Percentiles rank a stretch among this genome's conserved stretches.
phyloP scores from a whole-genome alignment of 2,888 invertebrate genomes.

The Heliconius sara region DNA sequence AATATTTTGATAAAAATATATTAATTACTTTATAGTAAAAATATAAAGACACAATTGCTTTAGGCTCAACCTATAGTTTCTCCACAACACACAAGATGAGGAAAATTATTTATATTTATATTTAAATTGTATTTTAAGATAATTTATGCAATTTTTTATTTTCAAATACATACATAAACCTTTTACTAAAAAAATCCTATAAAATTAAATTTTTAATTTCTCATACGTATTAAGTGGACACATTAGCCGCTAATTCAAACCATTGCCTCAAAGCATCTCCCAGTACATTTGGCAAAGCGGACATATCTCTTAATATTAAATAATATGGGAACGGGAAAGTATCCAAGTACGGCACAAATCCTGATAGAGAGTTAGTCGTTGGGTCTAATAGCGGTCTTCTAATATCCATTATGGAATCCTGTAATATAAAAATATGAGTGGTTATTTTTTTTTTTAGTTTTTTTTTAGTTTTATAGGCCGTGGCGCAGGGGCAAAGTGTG shows the following conservation, averaged over 20 bases:
- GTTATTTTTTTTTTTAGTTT: not conserved
- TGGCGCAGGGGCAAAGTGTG: no score
- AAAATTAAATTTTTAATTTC: not conserved
- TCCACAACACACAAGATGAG: not conserved
- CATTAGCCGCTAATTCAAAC: conserved; percentile 96
- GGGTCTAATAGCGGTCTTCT: conserved; percentile 89
- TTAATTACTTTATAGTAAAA: not conserved
- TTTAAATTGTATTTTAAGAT: not conserved
- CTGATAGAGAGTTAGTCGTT: conserved; percentile 78
- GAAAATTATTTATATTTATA: not conserved
- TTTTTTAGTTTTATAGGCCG: no score
- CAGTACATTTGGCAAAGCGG: conserved; percentile 93
- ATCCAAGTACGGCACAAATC: conserved; percentile 93
- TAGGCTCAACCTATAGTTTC: not conserved
- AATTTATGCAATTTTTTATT: not conserved
- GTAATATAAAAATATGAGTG: conserved; percentile 57
- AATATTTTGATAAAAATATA: not conserved
- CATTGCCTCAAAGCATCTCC: conserved; percentile 98
- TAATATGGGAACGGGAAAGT: conserved; percentile 99
- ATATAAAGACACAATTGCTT: not conserved
- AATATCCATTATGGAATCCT: conserved; percentile 96
- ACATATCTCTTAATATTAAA: conserved; percentile 94
- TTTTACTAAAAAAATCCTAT: not conserved
- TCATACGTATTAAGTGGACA: conserved; percentile 57
- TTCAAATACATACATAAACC: not conserved